Evolutionary conservation across 2,797 vertebrate species (phyloP).

Genomic region (Fundulus diaphanus): DNA sequence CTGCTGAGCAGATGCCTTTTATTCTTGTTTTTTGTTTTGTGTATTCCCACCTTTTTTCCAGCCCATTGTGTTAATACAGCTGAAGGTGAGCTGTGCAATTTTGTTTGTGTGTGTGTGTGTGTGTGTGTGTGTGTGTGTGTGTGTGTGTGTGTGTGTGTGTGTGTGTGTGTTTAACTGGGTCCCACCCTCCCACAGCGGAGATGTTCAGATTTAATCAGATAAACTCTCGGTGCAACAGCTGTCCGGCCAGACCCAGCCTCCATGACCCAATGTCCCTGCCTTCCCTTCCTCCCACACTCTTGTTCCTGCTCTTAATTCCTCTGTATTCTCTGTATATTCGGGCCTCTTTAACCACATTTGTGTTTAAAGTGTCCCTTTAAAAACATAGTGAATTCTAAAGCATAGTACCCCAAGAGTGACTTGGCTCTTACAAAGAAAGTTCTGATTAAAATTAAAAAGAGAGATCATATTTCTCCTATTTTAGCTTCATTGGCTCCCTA

Average conservation of each 20-base stretch:
- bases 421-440: background rate
- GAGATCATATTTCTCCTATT: too few relatives aligned
- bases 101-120: conserved; percentile 7
- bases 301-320: conserved; percentile 29
- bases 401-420: background rate
- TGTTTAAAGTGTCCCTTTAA: conserved; percentile 6
- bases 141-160: too few relatives aligned
- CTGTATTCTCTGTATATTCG: conserved; percentile 24
- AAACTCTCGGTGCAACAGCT: conserved; percentile 78
- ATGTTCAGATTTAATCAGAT: conserved; percentile 81
- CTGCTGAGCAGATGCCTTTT: background rate
- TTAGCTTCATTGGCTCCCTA: too few relatives aligned
- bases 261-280: conserved; percentile 43
- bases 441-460: too few relatives aligned
- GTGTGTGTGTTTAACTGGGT: conserved; percentile 52
- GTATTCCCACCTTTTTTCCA: background rate
- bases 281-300: background rate
- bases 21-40: background rate
- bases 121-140: conserved; percentile 27
- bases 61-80: background rate
- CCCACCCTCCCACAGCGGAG: conserved; percentile 60
- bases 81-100: conserved; percentile 1
- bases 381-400: conserved; percentile 3
- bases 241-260: conserved; percentile 60
- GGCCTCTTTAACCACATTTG: conserved; percentile 13